Evolutionary conservation across 2,888 invertebrate genomes (phyloP).

Genomic region (Lissonota sp.): DNA sequence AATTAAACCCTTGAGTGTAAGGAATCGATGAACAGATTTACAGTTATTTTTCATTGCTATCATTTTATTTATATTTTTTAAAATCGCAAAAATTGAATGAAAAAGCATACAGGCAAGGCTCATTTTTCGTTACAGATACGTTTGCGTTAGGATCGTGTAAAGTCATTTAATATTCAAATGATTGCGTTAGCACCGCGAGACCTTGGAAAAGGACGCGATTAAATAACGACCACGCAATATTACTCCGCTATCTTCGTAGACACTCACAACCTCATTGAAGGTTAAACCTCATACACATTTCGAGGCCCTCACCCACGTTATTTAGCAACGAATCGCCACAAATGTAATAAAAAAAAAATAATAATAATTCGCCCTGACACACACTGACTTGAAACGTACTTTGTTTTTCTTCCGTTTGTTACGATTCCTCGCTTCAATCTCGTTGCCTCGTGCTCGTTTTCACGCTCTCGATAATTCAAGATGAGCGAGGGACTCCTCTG

Average conservation of each 20-base stretch:
- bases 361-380: conserved; percentile 15
- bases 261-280: conserved; percentile 51
- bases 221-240: conserved; percentile 35
- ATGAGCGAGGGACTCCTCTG: neutral
- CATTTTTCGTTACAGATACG: no score
- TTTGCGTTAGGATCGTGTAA: no score
- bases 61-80: no score
- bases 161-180: no score
- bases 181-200: no score
- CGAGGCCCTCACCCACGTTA: conserved; percentile 55
- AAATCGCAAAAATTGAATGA: no score
- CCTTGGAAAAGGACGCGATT: no score
- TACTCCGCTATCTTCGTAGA: neutral
- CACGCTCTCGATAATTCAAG: conserved; percentile 1
- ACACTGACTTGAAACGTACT: neutral
- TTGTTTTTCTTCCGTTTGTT: neutral
- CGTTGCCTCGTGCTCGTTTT: conserved; percentile 6
- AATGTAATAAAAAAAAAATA: neutral
- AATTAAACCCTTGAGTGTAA: no score
- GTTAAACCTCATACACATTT: conserved; percentile 51
- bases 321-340: conserved; percentile 14
- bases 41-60: no score
- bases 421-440: neutral
- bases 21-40: no score
- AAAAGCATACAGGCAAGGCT: no score